Conservation (phyloP, 2,113 vertebrate genomes). For the Coreoperca whiteheadi region DNA sequence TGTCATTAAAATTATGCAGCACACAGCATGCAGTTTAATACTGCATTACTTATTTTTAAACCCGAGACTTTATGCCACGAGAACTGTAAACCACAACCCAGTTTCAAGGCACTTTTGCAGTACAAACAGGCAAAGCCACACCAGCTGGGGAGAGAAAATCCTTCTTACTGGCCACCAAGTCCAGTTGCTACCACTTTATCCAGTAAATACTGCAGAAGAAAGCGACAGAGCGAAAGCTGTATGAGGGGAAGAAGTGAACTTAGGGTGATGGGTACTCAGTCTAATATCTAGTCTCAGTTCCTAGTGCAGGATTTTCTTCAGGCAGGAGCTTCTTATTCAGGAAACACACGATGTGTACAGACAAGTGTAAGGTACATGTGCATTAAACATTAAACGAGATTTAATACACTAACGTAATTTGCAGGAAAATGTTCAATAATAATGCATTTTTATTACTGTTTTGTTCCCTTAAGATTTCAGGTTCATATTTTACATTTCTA, state of each 20-base stretch:
- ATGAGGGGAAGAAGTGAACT: conserved; percentile 50
- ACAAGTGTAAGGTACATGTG: conserved; percentile 9
- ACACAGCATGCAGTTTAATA: conserved; percentile 1
- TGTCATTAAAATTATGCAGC: neutral
- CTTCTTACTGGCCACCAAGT: conserved; percentile 76
- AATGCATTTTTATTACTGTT: neutral
- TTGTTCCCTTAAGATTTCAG: neutral
- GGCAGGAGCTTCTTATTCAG: conserved; percentile 27
- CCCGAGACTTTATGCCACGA: conserved; percentile 11
- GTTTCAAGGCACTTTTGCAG: conserved; percentile 62
- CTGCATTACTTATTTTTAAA: conserved; percentile 44
- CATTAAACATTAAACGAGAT: neutral
- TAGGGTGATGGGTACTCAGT: conserved; percentile 62
- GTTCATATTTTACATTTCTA: neutral
- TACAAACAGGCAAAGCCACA: conserved; percentile 61
- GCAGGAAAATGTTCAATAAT: conserved; percentile 2
- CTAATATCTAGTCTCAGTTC: conserved; percentile 54
- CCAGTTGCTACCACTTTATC: conserved; percentile 68
- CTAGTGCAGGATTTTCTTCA: conserved; percentile 58
- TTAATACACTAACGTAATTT: neutral
- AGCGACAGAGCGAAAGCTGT: conserved; percentile 51
- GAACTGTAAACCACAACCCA: conserved; percentile 51
- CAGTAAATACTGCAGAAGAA: conserved; percentile 70
- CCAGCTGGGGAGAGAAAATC: conserved; percentile 75
- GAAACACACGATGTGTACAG: conserved; percentile 11